Evolutionary conservation across 1,140 invertebrate genomes (phyloP).

Genomic region (Neuroterus valhalla): DNA sequence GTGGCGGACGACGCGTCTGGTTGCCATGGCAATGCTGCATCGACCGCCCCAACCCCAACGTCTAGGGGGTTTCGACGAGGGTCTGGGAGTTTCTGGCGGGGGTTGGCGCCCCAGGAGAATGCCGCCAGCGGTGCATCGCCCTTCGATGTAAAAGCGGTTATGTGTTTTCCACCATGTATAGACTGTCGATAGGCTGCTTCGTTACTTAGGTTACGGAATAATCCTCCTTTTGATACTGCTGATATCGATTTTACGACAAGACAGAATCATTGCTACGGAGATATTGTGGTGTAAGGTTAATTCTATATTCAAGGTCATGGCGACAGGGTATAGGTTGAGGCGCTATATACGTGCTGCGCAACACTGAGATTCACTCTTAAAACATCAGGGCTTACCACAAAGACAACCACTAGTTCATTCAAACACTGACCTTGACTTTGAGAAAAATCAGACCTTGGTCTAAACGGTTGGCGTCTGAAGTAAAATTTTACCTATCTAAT

Average conservation of each 20-base stretch:
- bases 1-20: constrained; percentile 72
- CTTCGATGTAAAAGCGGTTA: constrained; percentile 48
- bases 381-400: not conserved
- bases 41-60: constrained; percentile 69
- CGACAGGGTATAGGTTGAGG: constrained; percentile 3
- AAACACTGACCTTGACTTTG: constrained; percentile 8
- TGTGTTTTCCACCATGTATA: constrained; percentile 39
- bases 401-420: not conserved
- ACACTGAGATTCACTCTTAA: not conserved
- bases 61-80: constrained; percentile 64
- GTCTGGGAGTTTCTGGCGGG: constrained; percentile 55
- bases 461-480: too few species aligned
- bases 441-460: not conserved
- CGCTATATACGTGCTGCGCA: not conserved
- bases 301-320: constrained; percentile 18
- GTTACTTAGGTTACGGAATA: not conserved
- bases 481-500: too few species aligned
- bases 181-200: not conserved
- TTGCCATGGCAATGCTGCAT: constrained; percentile 73
- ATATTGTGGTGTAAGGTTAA: constrained; percentile 19
- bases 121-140: constrained; percentile 57
- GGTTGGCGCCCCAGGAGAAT: constrained; percentile 39
- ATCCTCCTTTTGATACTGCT: not conserved
- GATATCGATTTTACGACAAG: not conserved
- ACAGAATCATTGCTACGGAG: not conserved